Conservation (phyloP, 2,797 vertebrate species). For the Acanthornis magna region DNA sequence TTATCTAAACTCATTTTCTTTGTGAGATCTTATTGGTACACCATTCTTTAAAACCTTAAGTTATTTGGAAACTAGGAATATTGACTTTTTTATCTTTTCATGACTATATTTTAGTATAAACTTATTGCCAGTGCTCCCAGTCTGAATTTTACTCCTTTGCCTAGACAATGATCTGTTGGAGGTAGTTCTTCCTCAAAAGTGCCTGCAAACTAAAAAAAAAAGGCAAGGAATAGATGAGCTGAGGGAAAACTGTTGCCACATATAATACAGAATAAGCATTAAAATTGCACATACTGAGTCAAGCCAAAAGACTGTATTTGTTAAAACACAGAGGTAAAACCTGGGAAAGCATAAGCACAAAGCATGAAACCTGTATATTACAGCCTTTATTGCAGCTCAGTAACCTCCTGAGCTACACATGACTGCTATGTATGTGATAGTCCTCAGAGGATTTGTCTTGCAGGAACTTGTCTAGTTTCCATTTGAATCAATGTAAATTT, state of each 20-base stretch:
- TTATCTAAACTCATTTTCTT: not conserved
- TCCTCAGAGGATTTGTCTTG: not conserved
- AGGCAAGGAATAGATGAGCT: not conserved
- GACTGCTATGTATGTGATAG: not conserved
- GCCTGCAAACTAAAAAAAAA: not conserved
- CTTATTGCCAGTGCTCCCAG: not conserved
- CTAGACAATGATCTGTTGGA: not conserved
- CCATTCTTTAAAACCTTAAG: not conserved
- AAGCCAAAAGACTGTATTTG: not conserved
- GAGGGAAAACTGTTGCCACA: not conserved
- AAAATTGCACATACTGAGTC: not conserved
- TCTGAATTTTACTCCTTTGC: not conserved
- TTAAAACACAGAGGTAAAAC: not conserved
- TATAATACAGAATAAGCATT: not conserved
- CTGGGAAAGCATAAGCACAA: not conserved
- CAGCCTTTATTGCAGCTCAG: not conserved
- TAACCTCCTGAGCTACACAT: not conserved
- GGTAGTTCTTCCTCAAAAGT: not conserved
- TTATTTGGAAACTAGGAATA: not conserved
- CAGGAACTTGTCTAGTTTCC: not conserved
- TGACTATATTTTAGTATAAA: not conserved
- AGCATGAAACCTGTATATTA: not conserved
- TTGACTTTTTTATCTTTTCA: not conserved
- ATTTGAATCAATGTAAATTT: not conserved
- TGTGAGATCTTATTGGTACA: not conserved